A percentile compares a stretch with the other conserved stretches of the same genome.
phyloP scores from a whole-genome alignment of 2,797 vertebrate genomes.

The Catharus ustulatus region DNA sequence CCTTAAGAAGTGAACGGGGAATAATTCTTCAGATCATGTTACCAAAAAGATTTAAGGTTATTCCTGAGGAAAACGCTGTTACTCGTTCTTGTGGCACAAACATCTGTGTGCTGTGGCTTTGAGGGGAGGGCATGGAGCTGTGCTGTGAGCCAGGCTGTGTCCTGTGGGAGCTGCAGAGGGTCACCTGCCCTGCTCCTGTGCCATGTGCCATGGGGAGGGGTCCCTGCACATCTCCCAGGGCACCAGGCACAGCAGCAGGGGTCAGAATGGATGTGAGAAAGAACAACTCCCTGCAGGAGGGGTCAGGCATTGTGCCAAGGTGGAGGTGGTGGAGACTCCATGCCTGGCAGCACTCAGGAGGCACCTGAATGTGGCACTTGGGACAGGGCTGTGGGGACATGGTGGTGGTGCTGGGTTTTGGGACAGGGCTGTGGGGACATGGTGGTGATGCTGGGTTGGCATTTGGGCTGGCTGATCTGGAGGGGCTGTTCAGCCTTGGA shows the following conservation, averaged over 20 bases:
- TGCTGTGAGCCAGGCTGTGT: constrained; percentile 24
- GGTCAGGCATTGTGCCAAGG: accelerated
- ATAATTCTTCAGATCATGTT: neutral
- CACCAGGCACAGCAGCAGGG: neutral
- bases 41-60: constrained; percentile 28
- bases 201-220: neutral
- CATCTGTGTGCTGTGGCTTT: neutral
- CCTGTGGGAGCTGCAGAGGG: neutral
- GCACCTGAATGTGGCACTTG: neutral
- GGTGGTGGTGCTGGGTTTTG: neutral
- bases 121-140: neutral
- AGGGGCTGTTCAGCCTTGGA: neutral
- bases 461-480: neutral
- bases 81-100: constrained; percentile 14
- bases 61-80: neutral
- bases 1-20: constrained; percentile 41
- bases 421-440: accelerated
- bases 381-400: neutral
- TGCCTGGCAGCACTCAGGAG: neutral
- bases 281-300: accelerated
- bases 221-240: neutral
- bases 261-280: accelerated
- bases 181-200: neutral
- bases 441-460: too few species aligned
- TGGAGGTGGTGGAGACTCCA: neutral